These are phyloP conservation scores for Diphyllodes magnificus DNA, from an alignment of 2,113 vertebrate species.

Conservation along the genomic window DNA sequence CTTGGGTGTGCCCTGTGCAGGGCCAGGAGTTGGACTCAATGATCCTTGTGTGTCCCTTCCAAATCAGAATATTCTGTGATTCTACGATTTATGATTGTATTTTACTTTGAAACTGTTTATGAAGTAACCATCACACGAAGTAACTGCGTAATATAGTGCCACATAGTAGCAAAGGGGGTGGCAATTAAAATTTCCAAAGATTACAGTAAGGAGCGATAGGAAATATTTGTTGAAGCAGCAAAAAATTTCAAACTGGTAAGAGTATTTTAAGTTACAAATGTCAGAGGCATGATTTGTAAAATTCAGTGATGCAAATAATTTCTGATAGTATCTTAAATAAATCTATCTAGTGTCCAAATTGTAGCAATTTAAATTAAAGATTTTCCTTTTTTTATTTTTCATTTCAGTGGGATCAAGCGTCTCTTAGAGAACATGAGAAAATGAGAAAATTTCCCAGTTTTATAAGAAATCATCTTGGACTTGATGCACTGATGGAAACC, in stretches of 20 bases:
- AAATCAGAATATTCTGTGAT: not conserved
- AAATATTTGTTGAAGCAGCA: not conserved
- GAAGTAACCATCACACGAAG: not conserved
- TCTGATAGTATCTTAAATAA: not conserved
- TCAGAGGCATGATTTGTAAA: not conserved
- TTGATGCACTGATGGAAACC: not conserved
- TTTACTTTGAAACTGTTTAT: not conserved
- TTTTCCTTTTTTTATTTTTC: not conserved
- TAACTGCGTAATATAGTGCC: not conserved
- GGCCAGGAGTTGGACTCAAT: fast-evolving
- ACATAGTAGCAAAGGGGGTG: not conserved
- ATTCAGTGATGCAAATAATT: not conserved
- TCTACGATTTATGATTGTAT: not conserved
- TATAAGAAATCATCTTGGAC: not conserved
- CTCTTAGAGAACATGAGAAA: not conserved
- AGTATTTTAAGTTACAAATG: not conserved
- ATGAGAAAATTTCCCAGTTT: not conserved
- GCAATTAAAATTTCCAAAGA: not conserved
- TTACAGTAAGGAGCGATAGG: not conserved
- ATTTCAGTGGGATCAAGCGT: not conserved
- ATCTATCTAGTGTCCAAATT: not conserved
- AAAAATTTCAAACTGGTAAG: not conserved
- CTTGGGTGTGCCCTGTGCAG: not conserved
- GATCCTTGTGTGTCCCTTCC: not conserved
- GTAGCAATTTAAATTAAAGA: not conserved